Evolutionary conservation across 2,888 invertebrate genomes (phyloP), one percentile per base, ranked within the genome.

Genomic region (Ctena decussata): DNA sequence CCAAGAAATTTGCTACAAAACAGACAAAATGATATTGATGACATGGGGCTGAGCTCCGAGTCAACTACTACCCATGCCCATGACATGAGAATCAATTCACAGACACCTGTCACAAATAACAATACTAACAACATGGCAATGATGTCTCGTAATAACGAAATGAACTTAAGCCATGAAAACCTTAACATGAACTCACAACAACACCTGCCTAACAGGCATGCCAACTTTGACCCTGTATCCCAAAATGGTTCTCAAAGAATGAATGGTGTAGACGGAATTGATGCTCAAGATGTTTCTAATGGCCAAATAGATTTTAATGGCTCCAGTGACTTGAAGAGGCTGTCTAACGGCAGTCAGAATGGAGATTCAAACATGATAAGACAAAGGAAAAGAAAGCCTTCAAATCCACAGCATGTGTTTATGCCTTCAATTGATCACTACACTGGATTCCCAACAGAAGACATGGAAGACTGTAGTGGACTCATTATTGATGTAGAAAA

Each of bases 371-470:
- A 84, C 53, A 76, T 84, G 49, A 89, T 86, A 44, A 77, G 89
- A 46, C 89, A 89, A 73, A 77, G 84, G 37, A 89, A 89, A 60
- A 80, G 89, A n/a, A 89, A 89, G 60, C 89, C 89, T 30, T 77
- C 89, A 21, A 89, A 89, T 74, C 89, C 89, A 27, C 89, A 89
- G 53, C 89, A 89, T 74, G 89, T 89, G 24, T 89, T 89, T 65
- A 89, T 86, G 84, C 89, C 89, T 1, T 79, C 89, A 12, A 84
- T 89, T 32, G 89, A 89, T 73, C 89, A 89, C 41, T 89, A 86
- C 73, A 86, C 89, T 8, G 84, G 86, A 53, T 89, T 89, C 77
- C 84, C 86, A 65, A 75, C 80, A 11, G 89, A 89, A 44, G 89
- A 89, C 39, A 83, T 84, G 5, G 89, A 89, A 35, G 89, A 89